Evolutionary conservation across 2,113 vertebrate species (phyloP).

Genomic region (Propithecus coquereli): DNA sequence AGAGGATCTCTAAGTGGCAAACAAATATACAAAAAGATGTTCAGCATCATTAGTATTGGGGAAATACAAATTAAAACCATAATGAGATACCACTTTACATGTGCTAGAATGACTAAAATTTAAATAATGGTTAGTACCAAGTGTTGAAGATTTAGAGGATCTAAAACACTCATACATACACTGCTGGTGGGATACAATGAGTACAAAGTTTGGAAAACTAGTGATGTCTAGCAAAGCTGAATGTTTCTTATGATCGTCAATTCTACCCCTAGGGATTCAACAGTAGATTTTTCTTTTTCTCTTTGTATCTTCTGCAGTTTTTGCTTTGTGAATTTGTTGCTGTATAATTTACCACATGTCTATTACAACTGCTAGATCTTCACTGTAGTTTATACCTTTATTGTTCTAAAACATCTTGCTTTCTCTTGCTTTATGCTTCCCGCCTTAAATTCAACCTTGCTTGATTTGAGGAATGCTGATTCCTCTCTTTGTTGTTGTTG

Average conservation of each 20-base stretch:
- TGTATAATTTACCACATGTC: background rate
- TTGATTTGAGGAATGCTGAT: background rate
- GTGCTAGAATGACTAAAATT: background rate
- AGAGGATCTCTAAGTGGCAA: background rate
- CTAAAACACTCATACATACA: background rate
- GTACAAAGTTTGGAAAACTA: background rate
- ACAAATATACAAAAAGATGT: background rate
- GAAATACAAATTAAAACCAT: background rate
- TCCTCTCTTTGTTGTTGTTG: too few relatives aligned
- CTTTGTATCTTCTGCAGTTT: background rate
- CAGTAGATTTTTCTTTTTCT: background rate
- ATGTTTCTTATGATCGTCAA: accelerated
- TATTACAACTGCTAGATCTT: background rate
- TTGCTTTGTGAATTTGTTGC: background rate
- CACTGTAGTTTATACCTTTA: background rate
- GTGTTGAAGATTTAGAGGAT: background rate
- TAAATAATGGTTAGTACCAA: background rate
- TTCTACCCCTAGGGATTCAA: too few relatives aligned
- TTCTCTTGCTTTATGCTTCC: background rate
- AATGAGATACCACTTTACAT: background rate
- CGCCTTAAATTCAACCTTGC: background rate
- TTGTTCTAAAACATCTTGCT: background rate
- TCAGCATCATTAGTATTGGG: background rate
- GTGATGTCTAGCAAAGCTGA: background rate
- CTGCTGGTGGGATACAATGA: background rate